Base-by-base conservation (phyloP, 2,888 invertebrate genomes). In the Drosophila mimica region DNA sequence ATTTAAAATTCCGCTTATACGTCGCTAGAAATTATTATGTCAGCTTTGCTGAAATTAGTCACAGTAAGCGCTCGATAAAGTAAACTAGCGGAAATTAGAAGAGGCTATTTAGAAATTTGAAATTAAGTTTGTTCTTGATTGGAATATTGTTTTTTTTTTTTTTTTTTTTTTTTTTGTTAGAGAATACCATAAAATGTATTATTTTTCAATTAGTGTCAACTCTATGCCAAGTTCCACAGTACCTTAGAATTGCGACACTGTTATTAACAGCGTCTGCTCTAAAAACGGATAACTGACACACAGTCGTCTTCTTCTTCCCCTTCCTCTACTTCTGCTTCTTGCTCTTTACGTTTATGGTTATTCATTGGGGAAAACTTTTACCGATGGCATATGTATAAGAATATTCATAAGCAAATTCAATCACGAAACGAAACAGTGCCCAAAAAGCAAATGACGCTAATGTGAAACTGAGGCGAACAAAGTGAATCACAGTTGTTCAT, bases 401-500 rank as follows among this genome's bases (percentile, higher is more conserved):
- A 69, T 70, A 60, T 60, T 46, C 56, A 57, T 51, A 36, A 62
- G 38, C 52, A 31, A 58, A 58, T 71, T n/a, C 46, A 46, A 46
- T 34, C 57, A 56, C n/a, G 31, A 33, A 57, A 17, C n/a, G 13
- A 53, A 40, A n/a, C 30, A 52, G 36, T 56, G 8, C 13, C 20
- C 30, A 36, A 53, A 36, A 58, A 31, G 51, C 34, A 75, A 68
- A 56, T 69, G 28, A 63, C 63, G 74, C 60, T 75, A 74, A 74
- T 69, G 61, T 54, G 13, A 28, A 28, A 33, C 15, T 13, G 49
- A 17, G 17, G 48, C 60, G 17, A 49, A n/a, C n/a, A 66, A 69
- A 30, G 60, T 76, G 76, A 81, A 80, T 76, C 72, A 79, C 70
- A 61, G 60, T 43, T 43, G 28, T 31, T 40, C 53, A 20, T 51